phyloP scores from a whole-genome alignment of 2,797 vertebrate species.

The Nothura maculosa region DNA sequence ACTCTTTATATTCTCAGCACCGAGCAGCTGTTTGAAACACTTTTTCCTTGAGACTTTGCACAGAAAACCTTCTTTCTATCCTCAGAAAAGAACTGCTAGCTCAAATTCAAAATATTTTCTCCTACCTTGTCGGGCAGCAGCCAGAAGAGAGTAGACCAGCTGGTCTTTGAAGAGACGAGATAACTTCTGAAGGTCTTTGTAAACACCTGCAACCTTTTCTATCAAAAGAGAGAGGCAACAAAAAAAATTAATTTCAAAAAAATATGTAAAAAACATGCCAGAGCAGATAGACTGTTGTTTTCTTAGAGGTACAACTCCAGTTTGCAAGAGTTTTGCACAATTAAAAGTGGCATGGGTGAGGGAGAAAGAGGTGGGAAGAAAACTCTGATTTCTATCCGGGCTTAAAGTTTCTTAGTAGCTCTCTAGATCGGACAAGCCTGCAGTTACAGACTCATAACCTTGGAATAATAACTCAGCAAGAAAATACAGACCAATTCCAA shows the following conservation, averaged over 20 bases:
- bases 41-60: neutral
- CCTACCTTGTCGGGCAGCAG: constrained; percentile 90
- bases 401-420: neutral
- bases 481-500: neutral
- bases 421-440: neutral
- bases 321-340: neutral
- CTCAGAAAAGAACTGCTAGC: neutral
- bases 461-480: neutral
- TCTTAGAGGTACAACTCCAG: neutral
- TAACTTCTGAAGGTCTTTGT: constrained; percentile 90
- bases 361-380: neutral
- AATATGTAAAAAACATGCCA: neutral
- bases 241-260: neutral
- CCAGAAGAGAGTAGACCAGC: constrained; percentile 92
- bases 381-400: neutral
- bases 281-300: neutral
- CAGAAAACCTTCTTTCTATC: neutral
- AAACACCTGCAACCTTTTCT: constrained; percentile 86
- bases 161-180: constrained; percentile 95
- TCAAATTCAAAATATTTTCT: neutral
- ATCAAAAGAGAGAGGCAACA: neutral
- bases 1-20: neutral
- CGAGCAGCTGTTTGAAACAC: neutral
- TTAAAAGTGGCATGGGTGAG: neutral
- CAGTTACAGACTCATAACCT: neutral